These are phyloP conservation scores for Enteromius treurensis DNA, from an alignment of 2,797 vertebrate species.

Conservation along the genomic window DNA sequence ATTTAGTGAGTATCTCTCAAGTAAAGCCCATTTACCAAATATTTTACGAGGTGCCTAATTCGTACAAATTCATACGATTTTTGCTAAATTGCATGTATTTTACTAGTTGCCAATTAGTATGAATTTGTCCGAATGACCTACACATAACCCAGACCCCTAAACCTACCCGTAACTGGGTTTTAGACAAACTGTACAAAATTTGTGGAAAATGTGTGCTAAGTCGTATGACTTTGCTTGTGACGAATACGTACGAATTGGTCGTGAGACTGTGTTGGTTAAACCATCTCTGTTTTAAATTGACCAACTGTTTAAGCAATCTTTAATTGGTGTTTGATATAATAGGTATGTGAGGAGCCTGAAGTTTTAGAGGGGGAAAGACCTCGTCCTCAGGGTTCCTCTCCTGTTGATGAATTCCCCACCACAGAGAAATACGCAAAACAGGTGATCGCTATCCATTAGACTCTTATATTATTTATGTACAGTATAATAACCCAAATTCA, in stretches of 20 bases:
- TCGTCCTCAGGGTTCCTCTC: conserved; percentile 95
- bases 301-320: conserved; percentile 12
- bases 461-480: neutral
- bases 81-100: too few relatives aligned
- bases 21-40: conserved; percentile 15
- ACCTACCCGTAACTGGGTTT: too few relatives aligned
- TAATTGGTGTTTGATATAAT: conserved; percentile 48
- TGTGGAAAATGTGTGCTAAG: too few relatives aligned
- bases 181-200: too few relatives aligned
- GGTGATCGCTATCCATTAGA: conserved; percentile 69
- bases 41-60: too few relatives aligned
- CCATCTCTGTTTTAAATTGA: neutral
- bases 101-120: too few relatives aligned
- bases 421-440: conserved; percentile 80
- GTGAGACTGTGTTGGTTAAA: too few relatives aligned
- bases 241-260: too few relatives aligned
- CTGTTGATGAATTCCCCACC: conserved; percentile 86
- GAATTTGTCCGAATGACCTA: too few relatives aligned
- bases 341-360: conserved; percentile 86
- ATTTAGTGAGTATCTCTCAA: conserved; percentile 81
- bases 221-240: too few relatives aligned
- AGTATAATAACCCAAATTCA: neutral
- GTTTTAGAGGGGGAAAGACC: conserved; percentile 86
- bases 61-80: too few relatives aligned
- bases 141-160: too few relatives aligned